phyloP scores from a whole-genome alignment of 2,888 invertebrate genomes.

The Epistrophe eligans region DNA sequence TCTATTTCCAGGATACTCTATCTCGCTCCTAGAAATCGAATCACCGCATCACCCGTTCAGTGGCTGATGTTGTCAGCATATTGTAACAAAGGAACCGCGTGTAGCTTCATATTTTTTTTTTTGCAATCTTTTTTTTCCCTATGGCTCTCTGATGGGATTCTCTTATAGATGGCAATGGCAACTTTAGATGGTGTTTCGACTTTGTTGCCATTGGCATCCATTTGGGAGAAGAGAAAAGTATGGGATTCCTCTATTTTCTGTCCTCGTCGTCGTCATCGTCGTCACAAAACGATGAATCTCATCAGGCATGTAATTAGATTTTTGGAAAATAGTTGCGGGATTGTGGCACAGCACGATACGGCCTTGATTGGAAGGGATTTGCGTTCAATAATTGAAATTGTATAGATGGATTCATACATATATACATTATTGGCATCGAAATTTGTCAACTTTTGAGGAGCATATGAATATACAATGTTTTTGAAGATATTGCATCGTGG shows the following conservation, averaged over 20 bases:
- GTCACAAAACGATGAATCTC: slow-evolving; percentile 39
- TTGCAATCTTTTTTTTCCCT: background rate
- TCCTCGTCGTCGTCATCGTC: slow-evolving; percentile 4
- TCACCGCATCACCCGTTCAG: slow-evolving; percentile 54
- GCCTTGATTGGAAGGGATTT: slow-evolving; percentile 55
- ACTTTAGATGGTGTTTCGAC: slow-evolving; percentile 39
- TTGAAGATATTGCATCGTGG: background rate
- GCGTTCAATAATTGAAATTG: slow-evolving; percentile 65
- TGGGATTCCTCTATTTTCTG: slow-evolving; percentile 26
- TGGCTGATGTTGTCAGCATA: slow-evolving; percentile 60
- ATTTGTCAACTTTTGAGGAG: slow-evolving; percentile 18
- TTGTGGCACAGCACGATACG: slow-evolving; percentile 10
- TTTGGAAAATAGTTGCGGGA: slow-evolving; percentile 46
- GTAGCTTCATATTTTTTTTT: slow-evolving; percentile 24
- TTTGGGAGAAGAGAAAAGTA: background rate
- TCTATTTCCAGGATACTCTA: slow-evolving; percentile 51
- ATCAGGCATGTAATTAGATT: slow-evolving; percentile 75
- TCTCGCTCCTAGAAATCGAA: slow-evolving; percentile 54
- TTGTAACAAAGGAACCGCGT: slow-evolving; percentile 58
- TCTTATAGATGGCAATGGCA: slow-evolving; percentile 3
- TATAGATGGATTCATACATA: slow-evolving; percentile 7
- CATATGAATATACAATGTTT: background rate
- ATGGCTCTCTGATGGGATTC: background rate
- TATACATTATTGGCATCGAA: background rate
- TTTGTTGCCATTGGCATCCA: slow-evolving; percentile 36